These are phyloP conservation scores for Ormyrus nitidulus DNA, from an alignment of 2,888 invertebrate species.

Conservation along the genomic window DNA sequence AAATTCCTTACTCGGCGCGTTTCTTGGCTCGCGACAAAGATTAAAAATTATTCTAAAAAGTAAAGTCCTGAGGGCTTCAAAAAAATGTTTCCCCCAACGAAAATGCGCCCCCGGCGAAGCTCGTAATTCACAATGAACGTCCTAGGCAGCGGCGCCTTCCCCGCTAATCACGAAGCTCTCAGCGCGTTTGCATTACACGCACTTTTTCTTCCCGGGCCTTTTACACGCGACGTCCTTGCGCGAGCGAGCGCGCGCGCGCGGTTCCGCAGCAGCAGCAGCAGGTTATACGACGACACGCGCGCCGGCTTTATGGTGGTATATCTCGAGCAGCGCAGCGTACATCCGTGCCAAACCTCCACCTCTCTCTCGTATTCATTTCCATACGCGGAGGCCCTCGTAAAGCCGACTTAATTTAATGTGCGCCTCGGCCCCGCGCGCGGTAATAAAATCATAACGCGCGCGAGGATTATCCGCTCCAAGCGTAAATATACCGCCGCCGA, in stretches of 20 bases:
- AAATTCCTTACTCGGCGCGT: too few species aligned
- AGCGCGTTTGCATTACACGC: not conserved
- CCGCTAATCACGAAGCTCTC: constrained; percentile 22
- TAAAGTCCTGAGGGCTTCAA: too few species aligned
- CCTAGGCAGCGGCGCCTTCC: not conserved
- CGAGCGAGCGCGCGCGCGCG: not conserved
- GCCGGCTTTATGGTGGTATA: not conserved
- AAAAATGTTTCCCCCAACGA: too few species aligned
- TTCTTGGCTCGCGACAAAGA: too few species aligned
- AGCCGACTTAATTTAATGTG: constrained; percentile 71
- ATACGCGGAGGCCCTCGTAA: constrained; percentile 67
- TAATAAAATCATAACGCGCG: constrained; percentile 59
- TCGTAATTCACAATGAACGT: constrained; percentile 37
- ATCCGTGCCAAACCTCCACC: not conserved
- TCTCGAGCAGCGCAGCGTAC: not conserved
- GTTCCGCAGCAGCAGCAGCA: not conserved
- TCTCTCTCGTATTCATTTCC: constrained; percentile 68
- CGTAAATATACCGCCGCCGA: constrained; percentile 47
- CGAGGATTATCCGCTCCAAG: constrained; percentile 51
- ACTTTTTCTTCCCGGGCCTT: not conserved
- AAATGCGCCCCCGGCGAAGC: too few species aligned
- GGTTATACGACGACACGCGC: not conserved
- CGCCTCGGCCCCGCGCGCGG: constrained; percentile 49
- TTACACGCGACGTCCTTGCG: not conserved
- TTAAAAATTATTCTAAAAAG: too few species aligned